Evolutionary conservation across 2,888 invertebrate species (phyloP), one percentile per base, ranked within the genome.

Genomic region (Argynnis bischoffii): DNA sequence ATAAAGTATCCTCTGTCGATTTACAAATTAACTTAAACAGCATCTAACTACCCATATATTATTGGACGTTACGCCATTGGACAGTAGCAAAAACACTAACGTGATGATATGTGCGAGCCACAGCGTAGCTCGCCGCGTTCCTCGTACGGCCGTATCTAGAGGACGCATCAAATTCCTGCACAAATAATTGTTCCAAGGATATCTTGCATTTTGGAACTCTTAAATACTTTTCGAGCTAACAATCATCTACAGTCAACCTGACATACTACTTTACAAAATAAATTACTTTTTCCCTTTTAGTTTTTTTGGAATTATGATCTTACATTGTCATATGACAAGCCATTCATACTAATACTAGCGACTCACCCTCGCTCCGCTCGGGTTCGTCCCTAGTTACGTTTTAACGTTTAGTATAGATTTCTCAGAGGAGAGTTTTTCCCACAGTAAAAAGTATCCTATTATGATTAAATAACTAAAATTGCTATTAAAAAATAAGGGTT

Each of bases 131-230:
- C 26, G 48, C 46, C 53, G 61, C 60, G 50, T 66, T 66, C 54
- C 66, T 55, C 61, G 60, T 66, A 66, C 48, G 66, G 66, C 48
- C 66, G 60, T 66, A 66, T 66, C 66, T 66, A 60, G 60, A 66
- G 66, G 66, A 66, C 66, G 66, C 60, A 66, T 66, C 66, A 16
- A 66, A 66, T 66, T 66, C 66, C 53, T 61, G 26, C 16, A 55
- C 60, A 21, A 60, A 66, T 61, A 61, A 66, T 66, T 66, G 54
- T 55, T 66, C 50, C 48, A 61, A 61, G 61, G 66, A 66, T 61
- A 16, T 61, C 61, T 55, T 66, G 66, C 60, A 54, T 55, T 60
- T 60, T 66, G 66, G 55, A 60, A 53, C 47, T 66, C 61, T n/a
- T 11, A 50, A 61, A 61, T 66, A 61, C 21, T 21, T 57, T 21